phyloP scores from a whole-genome alignment of 2,888 invertebrate genomes.

The Apoda limacodes region DNA sequence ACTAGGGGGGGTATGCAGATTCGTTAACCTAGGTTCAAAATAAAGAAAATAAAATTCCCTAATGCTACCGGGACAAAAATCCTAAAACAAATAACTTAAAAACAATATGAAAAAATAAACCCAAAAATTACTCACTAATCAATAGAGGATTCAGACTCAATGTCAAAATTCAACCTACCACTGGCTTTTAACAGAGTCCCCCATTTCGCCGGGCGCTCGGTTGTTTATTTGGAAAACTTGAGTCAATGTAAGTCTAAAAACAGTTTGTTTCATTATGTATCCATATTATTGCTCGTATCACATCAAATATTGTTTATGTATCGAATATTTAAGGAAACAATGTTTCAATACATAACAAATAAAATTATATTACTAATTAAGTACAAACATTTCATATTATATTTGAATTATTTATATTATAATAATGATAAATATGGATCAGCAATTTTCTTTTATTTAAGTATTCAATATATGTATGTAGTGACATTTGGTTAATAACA shows the following conservation, averaged over 20 bases:
- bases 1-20: slow-evolving; percentile 53
- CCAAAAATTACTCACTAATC: slow-evolving; percentile 68
- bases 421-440: slow-evolving; percentile 58
- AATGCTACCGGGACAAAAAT: slow-evolving; percentile 70
- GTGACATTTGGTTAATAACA: too few relatives aligned
- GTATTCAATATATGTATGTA: too few relatives aligned
- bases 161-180: slow-evolving; percentile 49
- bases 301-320: slow-evolving; percentile 52
- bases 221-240: slow-evolving; percentile 36
- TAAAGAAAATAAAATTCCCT: slow-evolving; percentile 69
- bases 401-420: slow-evolving; percentile 29
- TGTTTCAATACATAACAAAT: slow-evolving; percentile 55
- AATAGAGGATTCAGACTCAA: slow-evolving; percentile 65
- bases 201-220: slow-evolving; percentile 32
- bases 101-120: slow-evolving; percentile 67
- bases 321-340: slow-evolving; percentile 41
- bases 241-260: neutral
- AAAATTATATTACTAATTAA: slow-evolving; percentile 66
- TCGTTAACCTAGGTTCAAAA: slow-evolving; percentile 58
- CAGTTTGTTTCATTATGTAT: slow-evolving; percentile 47
- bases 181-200: slow-evolving; percentile 39
- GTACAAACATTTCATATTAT: slow-evolving; percentile 50
- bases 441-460: slow-evolving; percentile 28
- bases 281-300: slow-evolving; percentile 67
- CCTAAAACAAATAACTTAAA: slow-evolving; percentile 70